These are phyloP conservation scores for Phaethornis superciliosus DNA, from an alignment of 2,113 vertebrate species.

Conservation along the genomic window DNA sequence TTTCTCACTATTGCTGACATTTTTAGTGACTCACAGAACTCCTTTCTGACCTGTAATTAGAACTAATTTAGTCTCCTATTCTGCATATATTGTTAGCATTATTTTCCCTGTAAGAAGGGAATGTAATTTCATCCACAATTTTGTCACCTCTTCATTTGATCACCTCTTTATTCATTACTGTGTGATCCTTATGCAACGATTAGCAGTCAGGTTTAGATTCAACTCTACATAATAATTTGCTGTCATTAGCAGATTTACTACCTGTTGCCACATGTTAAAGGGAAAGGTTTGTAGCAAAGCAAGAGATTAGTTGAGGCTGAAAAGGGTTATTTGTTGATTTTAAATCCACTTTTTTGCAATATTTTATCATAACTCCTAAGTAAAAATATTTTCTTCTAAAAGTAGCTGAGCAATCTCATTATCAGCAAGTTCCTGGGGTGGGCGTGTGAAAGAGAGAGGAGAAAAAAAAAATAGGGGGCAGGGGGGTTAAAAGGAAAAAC, in stretches of 20 bases:
- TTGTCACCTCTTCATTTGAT: neutral
- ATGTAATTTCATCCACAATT: neutral
- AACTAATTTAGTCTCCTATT: neutral
- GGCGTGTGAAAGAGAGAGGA: fast-evolving
- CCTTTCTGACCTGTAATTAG: neutral
- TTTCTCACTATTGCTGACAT: neutral
- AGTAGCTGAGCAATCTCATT: neutral
- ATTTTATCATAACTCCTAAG: neutral
- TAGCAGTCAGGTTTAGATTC: neutral
- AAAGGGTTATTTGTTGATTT: neutral
- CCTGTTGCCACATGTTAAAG: neutral
- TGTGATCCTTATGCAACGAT: neutral
- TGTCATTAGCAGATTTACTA: neutral
- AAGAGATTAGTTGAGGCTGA: neutral
- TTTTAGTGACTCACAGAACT: neutral
- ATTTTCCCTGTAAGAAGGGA: neutral
- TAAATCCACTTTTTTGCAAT: neutral
- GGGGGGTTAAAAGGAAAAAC: neutral
- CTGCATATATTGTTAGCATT: neutral
- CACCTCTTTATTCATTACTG: neutral
- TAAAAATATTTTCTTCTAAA: neutral
- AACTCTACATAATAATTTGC: neutral
- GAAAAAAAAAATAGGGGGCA: fast-evolving
- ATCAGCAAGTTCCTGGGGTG: fast-evolving
- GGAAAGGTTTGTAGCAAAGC: neutral